Evolutionary conservation across 2,888 invertebrate genomes (phyloP).

Genomic region (Campoplex capitator): DNA sequence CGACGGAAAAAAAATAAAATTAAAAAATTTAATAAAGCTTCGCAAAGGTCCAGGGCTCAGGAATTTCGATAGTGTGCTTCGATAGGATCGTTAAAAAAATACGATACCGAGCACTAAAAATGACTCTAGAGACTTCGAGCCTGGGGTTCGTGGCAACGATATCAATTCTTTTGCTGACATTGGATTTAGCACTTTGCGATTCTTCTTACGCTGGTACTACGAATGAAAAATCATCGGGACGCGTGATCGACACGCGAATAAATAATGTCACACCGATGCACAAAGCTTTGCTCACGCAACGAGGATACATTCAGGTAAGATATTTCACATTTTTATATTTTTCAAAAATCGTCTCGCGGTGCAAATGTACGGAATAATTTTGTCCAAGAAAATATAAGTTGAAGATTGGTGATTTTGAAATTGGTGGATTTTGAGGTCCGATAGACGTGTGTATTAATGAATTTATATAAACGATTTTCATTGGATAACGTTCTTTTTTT

Average conservation of each 20-base stretch:
- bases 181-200: conserved; percentile 31
- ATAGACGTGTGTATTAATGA: not conserved
- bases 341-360: not conserved
- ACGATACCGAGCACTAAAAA: conserved; percentile 27
- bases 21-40: not conserved
- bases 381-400: too few relatives aligned
- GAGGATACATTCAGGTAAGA: conserved; percentile 89
- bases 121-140: conserved; percentile 21
- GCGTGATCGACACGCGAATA: not conserved
- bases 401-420: not conserved
- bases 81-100: too few relatives aligned
- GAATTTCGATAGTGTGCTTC: too few relatives aligned
- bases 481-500: not conserved
- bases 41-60: not conserved
- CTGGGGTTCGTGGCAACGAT: not conserved
- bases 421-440: not conserved
- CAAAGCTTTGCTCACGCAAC: conserved; percentile 88
- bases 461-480: not conserved
- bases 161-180: conserved; percentile 4
- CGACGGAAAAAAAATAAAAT: conserved; percentile 32
- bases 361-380: not conserved
- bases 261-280: conserved; percentile 84
- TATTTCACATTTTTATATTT: conserved; percentile 6
- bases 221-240: not conserved
- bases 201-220: not conserved